A percentile compares a stretch with the other conserved stretches of the same genome.
phyloP scores from a whole-genome alignment of 2,113 vertebrate species.

The Leucopsar rothschildi region DNA sequence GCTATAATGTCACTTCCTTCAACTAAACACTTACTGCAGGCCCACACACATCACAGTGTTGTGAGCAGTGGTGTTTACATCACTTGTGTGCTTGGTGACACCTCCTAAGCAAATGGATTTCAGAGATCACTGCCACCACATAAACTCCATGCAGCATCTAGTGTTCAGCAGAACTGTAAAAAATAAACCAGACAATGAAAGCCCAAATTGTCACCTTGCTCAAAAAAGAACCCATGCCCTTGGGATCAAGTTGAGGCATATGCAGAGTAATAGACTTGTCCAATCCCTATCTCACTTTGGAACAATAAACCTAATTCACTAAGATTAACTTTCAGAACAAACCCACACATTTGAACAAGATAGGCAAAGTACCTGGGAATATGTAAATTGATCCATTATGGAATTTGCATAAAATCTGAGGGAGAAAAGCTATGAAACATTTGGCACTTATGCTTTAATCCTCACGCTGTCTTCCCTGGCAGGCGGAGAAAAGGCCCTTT shows the following conservation, averaged over 20 bases:
- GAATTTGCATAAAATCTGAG: conserved; percentile 24
- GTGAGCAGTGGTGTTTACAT: neutral
- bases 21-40: neutral
- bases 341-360: neutral
- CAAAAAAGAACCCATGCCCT: neutral
- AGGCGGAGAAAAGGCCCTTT: neutral
- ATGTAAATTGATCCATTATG: neutral
- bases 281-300: neutral
- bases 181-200: neutral
- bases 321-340: neutral
- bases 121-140: neutral
- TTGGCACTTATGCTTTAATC: neutral
- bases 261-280: neutral
- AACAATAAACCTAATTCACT: neutral
- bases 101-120: neutral
- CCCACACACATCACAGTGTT: neutral
- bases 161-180: neutral
- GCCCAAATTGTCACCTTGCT: neutral
- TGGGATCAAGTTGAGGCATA: neutral
- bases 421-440: conserved; percentile 4
- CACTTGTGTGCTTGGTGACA: neutral
- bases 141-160: neutral
- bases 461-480: neutral
- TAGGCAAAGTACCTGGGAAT: neutral
- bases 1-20: neutral